phyloP scores from a whole-genome alignment of 2,797 vertebrate species.

The Cirrhinus mrigala region DNA sequence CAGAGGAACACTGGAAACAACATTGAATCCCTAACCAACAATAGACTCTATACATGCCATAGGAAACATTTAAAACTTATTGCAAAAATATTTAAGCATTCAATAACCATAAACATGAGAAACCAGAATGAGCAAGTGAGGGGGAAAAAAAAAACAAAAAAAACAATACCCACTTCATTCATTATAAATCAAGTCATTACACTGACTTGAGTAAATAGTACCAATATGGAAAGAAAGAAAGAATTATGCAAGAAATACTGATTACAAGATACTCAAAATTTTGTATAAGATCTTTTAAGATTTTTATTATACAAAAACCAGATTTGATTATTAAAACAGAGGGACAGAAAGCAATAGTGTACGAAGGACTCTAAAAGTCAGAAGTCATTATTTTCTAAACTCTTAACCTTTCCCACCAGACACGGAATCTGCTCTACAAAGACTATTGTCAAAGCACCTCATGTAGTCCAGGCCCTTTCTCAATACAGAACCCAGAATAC shows the following conservation, averaged over 20 bases:
- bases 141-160: background rate
- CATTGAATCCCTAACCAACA: background rate
- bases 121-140: background rate
- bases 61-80: background rate
- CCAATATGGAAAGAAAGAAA: background rate
- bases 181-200: background rate
- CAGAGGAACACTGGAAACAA: no score
- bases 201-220: background rate
- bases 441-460: background rate
- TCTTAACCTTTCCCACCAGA: background rate
- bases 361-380: background rate
- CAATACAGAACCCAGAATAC: slow-evolving; percentile 5
- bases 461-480: background rate
- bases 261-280: background rate
- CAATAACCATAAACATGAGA: background rate
- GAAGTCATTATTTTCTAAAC: background rate
- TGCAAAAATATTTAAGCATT: background rate
- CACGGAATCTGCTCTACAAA: slow-evolving; percentile 1
- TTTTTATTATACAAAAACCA: background rate
- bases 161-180: background rate
- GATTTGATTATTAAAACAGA: background rate
- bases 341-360: background rate
- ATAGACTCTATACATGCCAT: background rate
- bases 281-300: background rate
- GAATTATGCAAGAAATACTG: background rate